Evolutionary conservation across 2,888 invertebrate genomes (phyloP).

Genomic region (Apeira syringaria): DNA sequence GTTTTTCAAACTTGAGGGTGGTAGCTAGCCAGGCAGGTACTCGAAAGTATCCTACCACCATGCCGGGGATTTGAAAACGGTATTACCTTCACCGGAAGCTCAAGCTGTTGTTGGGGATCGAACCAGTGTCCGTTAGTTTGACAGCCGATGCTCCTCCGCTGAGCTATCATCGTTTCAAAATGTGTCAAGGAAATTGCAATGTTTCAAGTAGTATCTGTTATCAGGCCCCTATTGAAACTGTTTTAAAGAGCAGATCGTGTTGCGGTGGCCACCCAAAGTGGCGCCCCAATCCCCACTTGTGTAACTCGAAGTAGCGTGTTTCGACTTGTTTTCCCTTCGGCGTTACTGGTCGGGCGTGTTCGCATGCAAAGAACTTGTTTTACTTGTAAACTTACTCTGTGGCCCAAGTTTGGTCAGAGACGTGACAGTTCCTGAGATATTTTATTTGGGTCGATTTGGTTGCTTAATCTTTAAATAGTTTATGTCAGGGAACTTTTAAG

Average conservation of each 20-base stretch:
- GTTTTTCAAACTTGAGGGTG: no score
- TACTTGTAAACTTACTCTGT: constrained; percentile 36
- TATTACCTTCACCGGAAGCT: no score
- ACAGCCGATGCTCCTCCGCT: no score
- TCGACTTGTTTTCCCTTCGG: constrained; percentile 32
- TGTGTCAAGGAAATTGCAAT: background rate
- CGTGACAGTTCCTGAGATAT: constrained; percentile 39
- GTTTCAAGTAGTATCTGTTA: constrained; percentile 10
- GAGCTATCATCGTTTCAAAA: no score
- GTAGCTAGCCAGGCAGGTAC: no score
- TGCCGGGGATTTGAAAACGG: no score
- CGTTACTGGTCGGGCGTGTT: constrained; percentile 36
- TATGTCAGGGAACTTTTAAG: no score
- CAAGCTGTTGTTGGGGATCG: no score
- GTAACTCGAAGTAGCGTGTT: constrained; percentile 35
- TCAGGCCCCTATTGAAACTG: constrained; percentile 15
- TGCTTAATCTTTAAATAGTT: constrained; percentile 19
- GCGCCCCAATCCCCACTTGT: constrained; percentile 28
- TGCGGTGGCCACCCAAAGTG: constrained; percentile 27
- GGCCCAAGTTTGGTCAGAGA: constrained; percentile 33
- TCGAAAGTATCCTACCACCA: no score
- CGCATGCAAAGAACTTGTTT: constrained; percentile 42
- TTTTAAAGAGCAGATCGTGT: constrained; percentile 25
- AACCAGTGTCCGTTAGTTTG: no score
- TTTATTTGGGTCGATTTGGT: no score